A percentile compares a stretch with the other conserved stretches of the same genome.
These are phyloP conservation scores for Drosophila parvula DNA, from an alignment of 1,140 invertebrate species.

Conservation along the genomic window DNA sequence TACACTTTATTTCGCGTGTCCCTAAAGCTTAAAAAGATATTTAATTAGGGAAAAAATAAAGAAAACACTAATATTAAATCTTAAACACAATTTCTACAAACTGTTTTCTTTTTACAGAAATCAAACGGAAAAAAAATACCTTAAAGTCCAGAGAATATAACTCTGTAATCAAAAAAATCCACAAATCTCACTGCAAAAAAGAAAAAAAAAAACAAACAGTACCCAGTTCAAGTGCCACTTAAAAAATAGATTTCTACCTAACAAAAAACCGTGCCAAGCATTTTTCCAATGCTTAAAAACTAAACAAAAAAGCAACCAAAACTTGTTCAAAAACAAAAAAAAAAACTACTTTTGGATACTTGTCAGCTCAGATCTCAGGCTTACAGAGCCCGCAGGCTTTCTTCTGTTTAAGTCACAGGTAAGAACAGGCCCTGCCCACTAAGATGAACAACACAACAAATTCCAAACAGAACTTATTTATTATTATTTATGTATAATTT, in stretches of 20 bases:
- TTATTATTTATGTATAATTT: constrained; percentile 1
- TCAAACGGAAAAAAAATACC: background rate
- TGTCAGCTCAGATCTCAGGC: constrained; percentile 52
- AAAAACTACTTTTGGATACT: constrained; percentile 63
- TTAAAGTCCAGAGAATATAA: background rate
- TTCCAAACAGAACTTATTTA: constrained; percentile 27
- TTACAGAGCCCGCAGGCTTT: constrained; percentile 49
- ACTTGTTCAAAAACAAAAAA: constrained; percentile 45
- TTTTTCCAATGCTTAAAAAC: constrained; percentile 23
- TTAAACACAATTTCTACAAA: background rate
- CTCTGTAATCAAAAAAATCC: constrained; percentile 1
- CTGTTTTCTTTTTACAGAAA: constrained; percentile 4
- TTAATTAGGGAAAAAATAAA: too few relatives aligned
- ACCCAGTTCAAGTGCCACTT: constrained; percentile 37
- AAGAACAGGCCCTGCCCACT: constrained; percentile 60
- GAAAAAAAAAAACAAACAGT: constrained; percentile 12
- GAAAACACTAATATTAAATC: background rate
- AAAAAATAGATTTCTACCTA: constrained; percentile 10
- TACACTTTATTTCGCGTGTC: constrained; percentile 10
- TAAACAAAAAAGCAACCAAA: constrained; percentile 52
- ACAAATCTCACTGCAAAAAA: background rate
- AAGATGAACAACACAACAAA: constrained; percentile 34
- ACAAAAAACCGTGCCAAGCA: constrained; percentile 29
- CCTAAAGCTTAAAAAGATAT: background rate
- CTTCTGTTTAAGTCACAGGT: constrained; percentile 65